These are phyloP conservation scores for Ornithoptera alexandrae DNA, from an alignment of 2,888 invertebrate genomes.

Conservation along the genomic window DNA sequence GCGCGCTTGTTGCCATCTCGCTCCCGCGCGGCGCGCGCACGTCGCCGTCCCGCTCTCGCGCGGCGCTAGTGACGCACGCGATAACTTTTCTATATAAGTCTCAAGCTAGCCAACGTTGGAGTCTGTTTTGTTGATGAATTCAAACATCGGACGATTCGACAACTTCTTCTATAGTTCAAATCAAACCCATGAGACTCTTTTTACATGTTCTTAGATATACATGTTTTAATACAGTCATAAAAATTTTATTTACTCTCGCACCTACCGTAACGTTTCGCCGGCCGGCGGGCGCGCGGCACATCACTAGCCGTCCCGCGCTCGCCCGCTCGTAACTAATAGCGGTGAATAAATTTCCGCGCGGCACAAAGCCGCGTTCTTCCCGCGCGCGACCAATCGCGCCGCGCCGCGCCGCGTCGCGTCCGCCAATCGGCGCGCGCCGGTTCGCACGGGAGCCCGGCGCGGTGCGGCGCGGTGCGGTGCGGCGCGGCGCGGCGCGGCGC, in stretches of 20 bases:
- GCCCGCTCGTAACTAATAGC: conserved; percentile 77
- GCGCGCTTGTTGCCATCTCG: conserved; percentile 50
- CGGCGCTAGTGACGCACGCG: conserved; percentile 46
- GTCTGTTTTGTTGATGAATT: too few species aligned
- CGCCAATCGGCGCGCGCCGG: conserved; percentile 59
- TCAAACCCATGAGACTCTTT: too few species aligned
- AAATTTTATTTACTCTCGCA: too few species aligned
- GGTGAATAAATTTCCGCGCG: conserved; percentile 70
- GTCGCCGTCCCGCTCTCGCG: conserved; percentile 49
- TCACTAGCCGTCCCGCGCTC: conserved; percentile 41
- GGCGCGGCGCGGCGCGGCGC: conserved; percentile 46
- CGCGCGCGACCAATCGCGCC: conserved; percentile 59
- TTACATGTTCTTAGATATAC: too few species aligned
- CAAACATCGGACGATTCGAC: too few species aligned
- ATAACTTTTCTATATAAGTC: too few species aligned
- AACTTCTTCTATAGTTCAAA: too few species aligned
- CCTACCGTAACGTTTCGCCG: too few species aligned
- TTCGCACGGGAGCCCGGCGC: conserved; percentile 60
- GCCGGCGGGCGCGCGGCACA: not conserved
- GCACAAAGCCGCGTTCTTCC: conserved; percentile 69
- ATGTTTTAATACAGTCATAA: too few species aligned
- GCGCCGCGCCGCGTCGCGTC: conserved; percentile 37
- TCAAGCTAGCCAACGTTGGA: not conserved
- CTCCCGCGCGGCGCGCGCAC: conserved; percentile 43
- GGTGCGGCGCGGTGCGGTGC: conserved; percentile 40